A percentile compares a stretch with the other conserved stretches of the same genome.
phyloP scores from a whole-genome alignment of 1,140 invertebrate species.

The Gryon sp. region DNA sequence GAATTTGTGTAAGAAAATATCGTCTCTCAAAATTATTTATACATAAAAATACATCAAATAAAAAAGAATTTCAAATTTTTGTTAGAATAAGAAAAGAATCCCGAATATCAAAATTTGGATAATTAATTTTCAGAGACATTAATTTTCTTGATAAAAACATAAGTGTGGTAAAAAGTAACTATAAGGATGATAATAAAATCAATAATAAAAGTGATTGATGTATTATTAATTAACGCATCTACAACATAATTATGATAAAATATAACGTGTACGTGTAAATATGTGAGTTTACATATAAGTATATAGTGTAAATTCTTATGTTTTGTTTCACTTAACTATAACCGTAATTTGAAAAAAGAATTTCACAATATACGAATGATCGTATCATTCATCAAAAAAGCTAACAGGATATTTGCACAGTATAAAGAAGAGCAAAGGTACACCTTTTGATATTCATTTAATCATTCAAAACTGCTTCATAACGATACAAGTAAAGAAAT shows the following conservation, averaged over 20 bases:
- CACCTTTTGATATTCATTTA: constrained; percentile 29
- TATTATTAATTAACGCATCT: constrained; percentile 66
- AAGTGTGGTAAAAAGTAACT: constrained; percentile 70
- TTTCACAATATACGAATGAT: constrained; percentile 72
- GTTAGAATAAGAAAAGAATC: neutral
- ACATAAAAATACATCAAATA: neutral
- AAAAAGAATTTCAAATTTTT: neutral
- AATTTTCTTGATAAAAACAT: constrained; percentile 63
- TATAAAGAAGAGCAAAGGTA: constrained; percentile 59
- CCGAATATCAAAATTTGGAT: constrained; percentile 64
- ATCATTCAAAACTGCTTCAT: constrained; percentile 13
- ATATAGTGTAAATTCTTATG: constrained; percentile 34
- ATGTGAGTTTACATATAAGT: constrained; percentile 44
- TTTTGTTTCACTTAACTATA: constrained; percentile 42
- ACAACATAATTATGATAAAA: constrained; percentile 63
- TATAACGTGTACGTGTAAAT: constrained; percentile 50
- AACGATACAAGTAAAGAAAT: constrained; percentile 33
- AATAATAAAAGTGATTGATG: constrained; percentile 67
- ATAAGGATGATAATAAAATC: constrained; percentile 68
- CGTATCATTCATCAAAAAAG: constrained; percentile 65
- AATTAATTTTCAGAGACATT: constrained; percentile 43
- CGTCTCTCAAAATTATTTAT: constrained; percentile 49
- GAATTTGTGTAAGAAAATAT: constrained; percentile 61
- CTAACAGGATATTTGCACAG: constrained; percentile 50
- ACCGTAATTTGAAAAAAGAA: constrained; percentile 66